Conservation (phyloP, 2,888 invertebrate species). For the Perizoma flavofasciatum region DNA sequence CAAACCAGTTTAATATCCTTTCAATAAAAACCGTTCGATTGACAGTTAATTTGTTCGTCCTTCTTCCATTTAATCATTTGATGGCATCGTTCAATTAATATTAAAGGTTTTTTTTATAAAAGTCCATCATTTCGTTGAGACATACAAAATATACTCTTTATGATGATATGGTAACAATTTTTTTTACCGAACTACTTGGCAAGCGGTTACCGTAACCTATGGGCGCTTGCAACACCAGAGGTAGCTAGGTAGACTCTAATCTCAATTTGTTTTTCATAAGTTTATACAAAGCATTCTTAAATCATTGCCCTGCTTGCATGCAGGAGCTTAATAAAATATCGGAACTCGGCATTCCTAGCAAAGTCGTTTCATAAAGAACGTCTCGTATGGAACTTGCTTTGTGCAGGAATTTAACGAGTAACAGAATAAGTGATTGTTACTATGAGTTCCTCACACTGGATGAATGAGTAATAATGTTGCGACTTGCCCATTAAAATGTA, state of each 20-base stretch:
- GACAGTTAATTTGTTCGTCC: conserved; percentile 12
- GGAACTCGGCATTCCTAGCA: conserved; percentile 11
- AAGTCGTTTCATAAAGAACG: conserved; percentile 6
- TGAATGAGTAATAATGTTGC: neutral
- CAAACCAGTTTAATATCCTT: neutral
- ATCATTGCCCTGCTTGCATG: neutral
- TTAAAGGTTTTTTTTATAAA: neutral
- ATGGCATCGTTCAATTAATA: conserved; percentile 17
- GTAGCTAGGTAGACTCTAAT: too few species aligned
- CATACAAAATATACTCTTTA: too few species aligned
- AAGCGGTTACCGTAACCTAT: too few species aligned
- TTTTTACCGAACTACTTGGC: too few species aligned
- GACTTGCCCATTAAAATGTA: neutral
- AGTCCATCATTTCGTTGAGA: too few species aligned
- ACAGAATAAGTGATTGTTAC: neutral
- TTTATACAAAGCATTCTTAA: conserved; percentile 3
- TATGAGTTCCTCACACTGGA: neutral
- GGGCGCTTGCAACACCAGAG: too few species aligned
- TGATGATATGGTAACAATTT: too few species aligned
- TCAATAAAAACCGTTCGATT: conserved; percentile 9
- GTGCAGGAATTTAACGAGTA: conserved; percentile 2
- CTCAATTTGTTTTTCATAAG: too few species aligned
- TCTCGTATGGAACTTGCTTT: conserved; percentile 1
- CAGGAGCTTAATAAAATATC: conserved; percentile 7
- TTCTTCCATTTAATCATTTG: conserved; percentile 15